Percentiles rank a stretch among this genome's conserved stretches.
Conservation (phyloP, 2,797 vertebrate species). For the Etheostoma perlongum region DNA sequence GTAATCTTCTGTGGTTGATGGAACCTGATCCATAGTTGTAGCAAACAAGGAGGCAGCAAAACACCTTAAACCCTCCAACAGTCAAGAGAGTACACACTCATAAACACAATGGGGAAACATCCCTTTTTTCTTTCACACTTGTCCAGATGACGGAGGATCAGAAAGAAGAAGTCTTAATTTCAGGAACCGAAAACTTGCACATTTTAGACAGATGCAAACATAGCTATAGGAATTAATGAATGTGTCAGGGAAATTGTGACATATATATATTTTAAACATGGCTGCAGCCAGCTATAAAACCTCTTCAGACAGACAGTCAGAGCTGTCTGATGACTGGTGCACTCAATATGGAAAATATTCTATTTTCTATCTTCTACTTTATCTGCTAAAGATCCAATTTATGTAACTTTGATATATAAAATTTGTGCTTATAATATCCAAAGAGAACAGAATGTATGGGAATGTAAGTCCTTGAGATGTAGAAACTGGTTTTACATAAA, state of each 20-base stretch:
- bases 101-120: constrained; percentile 22
- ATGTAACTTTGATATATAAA: not conserved
- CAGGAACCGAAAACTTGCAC: constrained; percentile 71
- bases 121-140: constrained; percentile 19
- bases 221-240: constrained; percentile 53
- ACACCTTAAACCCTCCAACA: constrained; percentile 41
- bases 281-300: constrained; percentile 10
- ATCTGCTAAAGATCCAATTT: not conserved
- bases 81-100: constrained; percentile 20
- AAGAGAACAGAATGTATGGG: not conserved
- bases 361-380: constrained; percentile 11
- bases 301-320: constrained; percentile 45
- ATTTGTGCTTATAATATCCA: not conserved
- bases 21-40: constrained; percentile 52
- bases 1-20: constrained; percentile 24
- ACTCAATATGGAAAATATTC: constrained; percentile 27
- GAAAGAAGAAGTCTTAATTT: constrained; percentile 79
- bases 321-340: constrained; percentile 30
- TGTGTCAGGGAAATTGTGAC: constrained; percentile 66
- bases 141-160: constrained; percentile 19
- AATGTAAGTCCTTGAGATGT: not conserved
- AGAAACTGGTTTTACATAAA: constrained; percentile 19
- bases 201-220: constrained; percentile 52
- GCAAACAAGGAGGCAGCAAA: constrained; percentile 19
- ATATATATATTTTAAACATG: constrained; percentile 39